A percentile compares a stretch with the other conserved stretches of the same genome.
These are phyloP conservation scores for Bicyclus anynana DNA, from an alignment of 1,140 invertebrate genomes.

Conservation along the genomic window DNA sequence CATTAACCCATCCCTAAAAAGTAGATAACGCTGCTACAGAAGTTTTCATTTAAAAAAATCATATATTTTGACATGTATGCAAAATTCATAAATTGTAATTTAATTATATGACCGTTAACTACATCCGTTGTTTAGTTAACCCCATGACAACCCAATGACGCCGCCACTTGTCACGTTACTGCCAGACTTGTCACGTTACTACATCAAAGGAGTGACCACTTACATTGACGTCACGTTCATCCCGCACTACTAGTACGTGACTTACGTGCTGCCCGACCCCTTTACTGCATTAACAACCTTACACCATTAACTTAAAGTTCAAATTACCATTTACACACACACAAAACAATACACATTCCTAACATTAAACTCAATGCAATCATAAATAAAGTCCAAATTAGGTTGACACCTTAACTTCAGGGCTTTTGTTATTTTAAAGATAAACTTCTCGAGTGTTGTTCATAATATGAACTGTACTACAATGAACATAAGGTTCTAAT, in stretches of 20 bases:
- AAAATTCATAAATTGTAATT: no score
- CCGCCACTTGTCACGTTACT: neutral
- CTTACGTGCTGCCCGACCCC: neutral
- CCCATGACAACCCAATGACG: neutral
- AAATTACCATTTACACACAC: neutral
- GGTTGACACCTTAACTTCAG: neutral
- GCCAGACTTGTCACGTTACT: neutral
- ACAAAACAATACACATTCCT: neutral
- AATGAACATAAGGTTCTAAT: neutral
- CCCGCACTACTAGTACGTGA: slow-evolving; percentile 14
- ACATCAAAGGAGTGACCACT: slow-evolving; percentile 19
- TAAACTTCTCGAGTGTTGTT: neutral
- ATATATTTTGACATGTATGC: no score
- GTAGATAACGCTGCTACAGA: no score
- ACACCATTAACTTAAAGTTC: slow-evolving; percentile 2
- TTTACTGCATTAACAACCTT: neutral
- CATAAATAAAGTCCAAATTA: neutral
- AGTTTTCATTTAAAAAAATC: no score
- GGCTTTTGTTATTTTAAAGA: neutral
- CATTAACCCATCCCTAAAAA: no score
- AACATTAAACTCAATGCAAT: neutral
- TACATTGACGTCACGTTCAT: slow-evolving; percentile 17
- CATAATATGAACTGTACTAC: neutral
- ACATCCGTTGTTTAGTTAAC: neutral
- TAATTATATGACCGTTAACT: no score